A percentile compares a stretch with the other conserved stretches of the same genome.
These are phyloP conservation scores for Gobionotothen gibberifrons DNA, from an alignment of 2,797 vertebrate species.

Conservation along the genomic window DNA sequence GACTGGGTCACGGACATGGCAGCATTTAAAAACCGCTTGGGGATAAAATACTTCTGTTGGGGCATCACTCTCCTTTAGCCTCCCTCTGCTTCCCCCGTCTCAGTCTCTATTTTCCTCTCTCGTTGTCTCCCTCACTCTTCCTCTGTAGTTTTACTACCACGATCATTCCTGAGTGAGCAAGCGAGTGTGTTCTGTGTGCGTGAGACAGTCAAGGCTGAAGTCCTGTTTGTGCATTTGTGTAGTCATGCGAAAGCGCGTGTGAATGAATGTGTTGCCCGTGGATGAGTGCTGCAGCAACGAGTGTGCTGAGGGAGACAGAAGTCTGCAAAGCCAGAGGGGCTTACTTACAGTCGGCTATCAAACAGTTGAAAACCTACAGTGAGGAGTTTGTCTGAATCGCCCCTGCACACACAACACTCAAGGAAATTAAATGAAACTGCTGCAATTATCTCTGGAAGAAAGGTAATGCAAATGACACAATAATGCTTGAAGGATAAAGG, in stretches of 20 bases:
- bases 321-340: conserved; percentile 55
- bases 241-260: conserved; percentile 73
- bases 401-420: conserved; percentile 22
- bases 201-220: conserved; percentile 68
- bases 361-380: conserved; percentile 53
- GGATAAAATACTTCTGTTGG: conserved; percentile 62
- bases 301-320: conserved; percentile 64
- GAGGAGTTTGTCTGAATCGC: conserved; percentile 30
- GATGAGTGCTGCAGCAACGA: conserved; percentile 61
- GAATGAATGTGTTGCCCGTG: conserved; percentile 67
- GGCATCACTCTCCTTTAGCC: conserved; percentile 34
- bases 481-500: conserved; percentile 56
- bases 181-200: conserved; percentile 65
- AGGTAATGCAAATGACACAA: conserved; percentile 53
- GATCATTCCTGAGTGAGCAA: conserved; percentile 71
- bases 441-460: conserved; percentile 42
- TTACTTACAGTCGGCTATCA: conserved; percentile 64
- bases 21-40: conserved; percentile 49
- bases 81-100: conserved; percentile 34
- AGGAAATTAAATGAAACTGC: conserved; percentile 36
- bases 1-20: conserved; percentile 63
- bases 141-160: conserved; percentile 66
- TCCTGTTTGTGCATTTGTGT: conserved; percentile 76
- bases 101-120: conserved; percentile 35
- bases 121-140: conserved; percentile 32